These are phyloP conservation scores for Athalia cordata DNA, from an alignment of 2,888 invertebrate genomes.

Conservation along the genomic window DNA sequence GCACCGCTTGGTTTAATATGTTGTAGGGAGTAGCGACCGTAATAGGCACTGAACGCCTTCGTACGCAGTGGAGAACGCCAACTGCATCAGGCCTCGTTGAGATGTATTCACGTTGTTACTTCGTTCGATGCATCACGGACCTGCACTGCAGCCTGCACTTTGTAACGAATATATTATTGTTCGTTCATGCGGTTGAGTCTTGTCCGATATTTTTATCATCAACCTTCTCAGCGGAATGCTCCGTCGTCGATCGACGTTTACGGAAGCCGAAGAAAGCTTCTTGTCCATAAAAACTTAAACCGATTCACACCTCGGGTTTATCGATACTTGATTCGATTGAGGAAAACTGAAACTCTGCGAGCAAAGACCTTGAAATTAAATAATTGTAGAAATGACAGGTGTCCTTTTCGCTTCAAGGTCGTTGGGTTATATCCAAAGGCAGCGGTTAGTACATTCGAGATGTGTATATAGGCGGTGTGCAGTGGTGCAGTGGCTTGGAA, in stretches of 20 bases:
- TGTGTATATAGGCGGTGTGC: background rate
- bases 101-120: conserved; percentile 43
- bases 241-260: background rate
- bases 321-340: background rate
- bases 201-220: background rate
- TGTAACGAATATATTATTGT: background rate
- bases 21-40: conserved; percentile 44
- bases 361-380: background rate
- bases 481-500: background rate
- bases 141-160: background rate
- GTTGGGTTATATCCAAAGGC: background rate
- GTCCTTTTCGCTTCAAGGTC: conserved; percentile 41
- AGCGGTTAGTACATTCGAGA: background rate
- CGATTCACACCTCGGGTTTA: background rate
- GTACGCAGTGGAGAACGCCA: conserved; percentile 28
- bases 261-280: background rate
- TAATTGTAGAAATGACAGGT: conserved; percentile 33
- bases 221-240: background rate
- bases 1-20: conserved; percentile 45
- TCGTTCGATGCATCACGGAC: background rate
- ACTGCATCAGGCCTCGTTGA: conserved; percentile 43
- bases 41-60: conserved; percentile 45
- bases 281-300: background rate
- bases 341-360: background rate
- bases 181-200: background rate